Base-by-base conservation (phyloP, 35 echinoderm and acorn worm species). In the Ophioderma brevispina region DNA sequence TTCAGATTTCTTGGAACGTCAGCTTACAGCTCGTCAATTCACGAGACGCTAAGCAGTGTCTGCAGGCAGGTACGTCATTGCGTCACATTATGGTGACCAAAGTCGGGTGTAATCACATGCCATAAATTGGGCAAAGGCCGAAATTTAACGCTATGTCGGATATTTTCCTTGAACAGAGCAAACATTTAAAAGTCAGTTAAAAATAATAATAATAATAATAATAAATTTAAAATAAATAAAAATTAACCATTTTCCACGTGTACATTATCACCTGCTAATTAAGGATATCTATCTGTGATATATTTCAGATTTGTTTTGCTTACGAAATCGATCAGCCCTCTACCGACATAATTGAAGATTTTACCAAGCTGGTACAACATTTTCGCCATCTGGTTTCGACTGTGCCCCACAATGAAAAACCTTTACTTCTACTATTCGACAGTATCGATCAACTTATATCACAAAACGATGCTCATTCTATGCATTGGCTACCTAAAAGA, bases 1-100 rank as follows among this genome's bases (percentile, higher is more conserved):
- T 77, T 93, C 25, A 79, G 94, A 36, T 96, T 96, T 64, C 87
- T 96, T 2, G 94, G 94, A 32, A 96, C 94, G 23, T 93, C 94
- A 3, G 80, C 82, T 1, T 40, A 81, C 39, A 96, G 91, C 59
- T 90, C 91, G 0, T 85, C 86, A 6, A 96, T 96, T 28, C 91
- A 88, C 23, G 37, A 79, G 15, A 89, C 87, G 39, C 36, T 96
- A 1, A 83, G 90, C 28, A 90, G 91, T 55, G 46, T 96, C 0
- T 90, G 86, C 70, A 38, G 70, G 78, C 94, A 96, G 94, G 91
- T 96, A 93, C 55, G 81, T 36, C 37, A 23, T 78, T 13, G 34
- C 13, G 13, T 15, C 10, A 13, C 76, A 78, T 13, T 33, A 19
- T n/a, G n/a, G n/a, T n/a, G n/a, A n/a, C n/a, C n/a, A n/a, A n/a